phyloP scores from a whole-genome alignment of 1,140 invertebrate species.

The Cephus cinctus region DNA sequence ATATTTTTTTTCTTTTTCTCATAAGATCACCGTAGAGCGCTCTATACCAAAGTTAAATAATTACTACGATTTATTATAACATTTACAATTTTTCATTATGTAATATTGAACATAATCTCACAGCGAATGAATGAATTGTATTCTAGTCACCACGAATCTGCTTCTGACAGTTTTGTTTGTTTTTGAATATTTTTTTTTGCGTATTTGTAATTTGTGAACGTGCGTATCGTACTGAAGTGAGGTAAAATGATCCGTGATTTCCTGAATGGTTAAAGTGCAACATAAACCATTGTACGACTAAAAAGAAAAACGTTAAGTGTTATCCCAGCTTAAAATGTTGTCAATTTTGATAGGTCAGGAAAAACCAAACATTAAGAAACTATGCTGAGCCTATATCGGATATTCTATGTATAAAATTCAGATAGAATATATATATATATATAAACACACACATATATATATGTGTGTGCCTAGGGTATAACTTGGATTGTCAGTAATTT shows the following conservation, averaged over 20 bases:
- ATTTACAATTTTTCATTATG: constrained; percentile 31
- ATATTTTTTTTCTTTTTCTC: constrained; percentile 17
- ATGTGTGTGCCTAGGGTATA: constrained; percentile 29
- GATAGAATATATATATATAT: constrained; percentile 13
- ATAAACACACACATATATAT: constrained; percentile 30
- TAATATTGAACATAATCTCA: constrained; percentile 35
- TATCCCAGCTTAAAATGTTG: constrained; percentile 26
- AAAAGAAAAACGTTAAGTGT: constrained; percentile 24
- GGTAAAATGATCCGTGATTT: too few species aligned
- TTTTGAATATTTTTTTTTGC: constrained; percentile 16
- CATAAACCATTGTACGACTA: constrained; percentile 12
- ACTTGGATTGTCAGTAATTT: constrained; percentile 29
- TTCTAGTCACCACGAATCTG: constrained; percentile 48
- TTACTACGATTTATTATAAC: constrained; percentile 31
- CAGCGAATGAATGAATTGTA: constrained; percentile 44
- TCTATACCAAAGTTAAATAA: constrained; percentile 46
- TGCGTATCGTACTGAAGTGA: too few species aligned
- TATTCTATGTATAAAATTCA: constrained; percentile 17
- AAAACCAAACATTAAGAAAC: constrained; percentile 7
- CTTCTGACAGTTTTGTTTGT: constrained; percentile 32
- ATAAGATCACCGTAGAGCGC: constrained; percentile 30
- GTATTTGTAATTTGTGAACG: constrained; percentile 10
- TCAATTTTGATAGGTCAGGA: constrained; percentile 27
- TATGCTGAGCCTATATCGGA: constrained; percentile 6
- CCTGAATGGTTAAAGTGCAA: background rate